Evolutionary conservation across 2,888 invertebrate species (phyloP).

Genomic region (Darwinula stevensoni): DNA sequence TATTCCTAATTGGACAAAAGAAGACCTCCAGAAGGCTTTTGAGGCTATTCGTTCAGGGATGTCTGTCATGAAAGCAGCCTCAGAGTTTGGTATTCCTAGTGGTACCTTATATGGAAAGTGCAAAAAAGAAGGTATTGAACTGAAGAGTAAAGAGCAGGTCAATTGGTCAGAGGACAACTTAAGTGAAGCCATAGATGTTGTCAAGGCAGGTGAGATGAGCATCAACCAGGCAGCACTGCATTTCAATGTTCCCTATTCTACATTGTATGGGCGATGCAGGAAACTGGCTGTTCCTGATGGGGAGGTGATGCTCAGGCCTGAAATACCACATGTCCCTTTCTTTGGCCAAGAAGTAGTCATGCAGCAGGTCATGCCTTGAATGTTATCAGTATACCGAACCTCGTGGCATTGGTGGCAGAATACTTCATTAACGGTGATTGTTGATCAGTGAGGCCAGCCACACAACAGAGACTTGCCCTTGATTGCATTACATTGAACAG

Average conservation of each 20-base stretch:
- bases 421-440: no score
- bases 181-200: slow-evolving; percentile 65
- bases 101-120: slow-evolving; percentile 65
- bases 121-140: slow-evolving; percentile 61
- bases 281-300: no score
- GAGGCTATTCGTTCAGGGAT: slow-evolving; percentile 19
- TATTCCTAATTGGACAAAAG: slow-evolving; percentile 58
- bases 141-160: slow-evolving; percentile 14
- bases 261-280: no score
- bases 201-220: slow-evolving; percentile 66
- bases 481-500: no score
- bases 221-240: slow-evolving; percentile 78
- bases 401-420: no score
- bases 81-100: slow-evolving; percentile 59
- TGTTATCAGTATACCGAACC: no score
- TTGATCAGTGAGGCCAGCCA: no score
- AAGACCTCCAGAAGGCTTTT: slow-evolving; percentile 42
- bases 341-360: no score
- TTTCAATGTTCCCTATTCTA: slow-evolving; percentile 65
- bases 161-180: slow-evolving; percentile 82
- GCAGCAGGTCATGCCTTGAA: no score
- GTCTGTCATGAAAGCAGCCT: slow-evolving; percentile 56
- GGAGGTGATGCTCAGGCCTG: no score
- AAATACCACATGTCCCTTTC: no score
- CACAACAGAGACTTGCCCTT: no score